A percentile compares a stretch with the other conserved stretches of the same genome.
phyloP scores from a whole-genome alignment of 1,140 invertebrate species.

The Muscidifurax raptorellus region DNA sequence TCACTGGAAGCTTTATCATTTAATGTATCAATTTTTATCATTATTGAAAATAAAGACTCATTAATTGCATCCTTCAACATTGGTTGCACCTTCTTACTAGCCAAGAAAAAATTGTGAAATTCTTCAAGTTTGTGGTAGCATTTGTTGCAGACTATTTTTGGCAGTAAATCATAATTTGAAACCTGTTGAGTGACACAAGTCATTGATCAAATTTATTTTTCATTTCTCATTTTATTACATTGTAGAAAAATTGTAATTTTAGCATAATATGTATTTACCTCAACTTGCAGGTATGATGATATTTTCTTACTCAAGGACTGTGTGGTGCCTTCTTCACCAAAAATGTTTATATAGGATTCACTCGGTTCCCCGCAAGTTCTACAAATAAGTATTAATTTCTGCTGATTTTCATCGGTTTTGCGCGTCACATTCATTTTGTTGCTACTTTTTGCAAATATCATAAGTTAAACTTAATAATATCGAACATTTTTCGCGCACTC shows the following conservation, averaged over 20 bases:
- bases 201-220: too few relatives aligned
- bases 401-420: not conserved
- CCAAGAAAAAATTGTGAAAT: slow-evolving; percentile 22
- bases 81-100: not conserved
- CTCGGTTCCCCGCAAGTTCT: slow-evolving; percentile 17
- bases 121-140: slow-evolving; percentile 7
- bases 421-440: not conserved
- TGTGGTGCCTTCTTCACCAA: slow-evolving; percentile 13
- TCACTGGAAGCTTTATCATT: not conserved
- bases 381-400: not conserved
- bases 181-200: not conserved
- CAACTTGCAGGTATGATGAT: not conserved
- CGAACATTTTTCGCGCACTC: too few relatives aligned
- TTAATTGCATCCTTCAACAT: not conserved
- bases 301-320: slow-evolving; percentile 17
- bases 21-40: not conserved
- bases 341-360: slow-evolving; percentile 31
- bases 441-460: not conserved
- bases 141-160: slow-evolving; percentile 27
- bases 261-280: slow-evolving; percentile 6
- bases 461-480: too few relatives aligned
- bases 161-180: slow-evolving; percentile 23
- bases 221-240: not conserved
- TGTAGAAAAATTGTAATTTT: not conserved
- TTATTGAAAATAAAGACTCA: slow-evolving; percentile 7